Base-by-base conservation (phyloP, 2,797 vertebrate species). In the Halcyon smyrnensis region DNA sequence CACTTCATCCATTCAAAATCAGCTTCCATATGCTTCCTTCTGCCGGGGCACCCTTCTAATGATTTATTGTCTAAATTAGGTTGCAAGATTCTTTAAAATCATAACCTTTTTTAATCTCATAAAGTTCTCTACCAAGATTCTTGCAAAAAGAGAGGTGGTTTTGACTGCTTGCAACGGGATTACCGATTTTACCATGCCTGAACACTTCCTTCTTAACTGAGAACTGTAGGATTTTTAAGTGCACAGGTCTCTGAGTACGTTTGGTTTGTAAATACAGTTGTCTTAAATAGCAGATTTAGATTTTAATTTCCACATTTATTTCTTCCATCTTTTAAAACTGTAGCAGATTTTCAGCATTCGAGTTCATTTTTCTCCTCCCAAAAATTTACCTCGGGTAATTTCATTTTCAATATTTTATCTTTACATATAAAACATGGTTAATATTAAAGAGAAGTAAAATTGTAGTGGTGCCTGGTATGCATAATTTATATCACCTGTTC, bases 331-430 rank as follows among this genome's bases (percentile, higher is more conserved):
- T 79, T 95, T 92, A 75, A 90, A 96, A 90, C 16, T 27, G 28
- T 63, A 80, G 62, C 36, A 81, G 76, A 50, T 93, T 84, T 96
- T 94, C 81, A 84, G 50, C 63, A 87, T 51, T 62, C 50, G 63
- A 87, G 34, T 75, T 92, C 12, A 23, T 77, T 78, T 87, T 83
- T 84, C 81, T 87, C 24, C 67, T 93, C 88, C 74, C 43, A 87
- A 80, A 96, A 79, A 95, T 94, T 98, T 93, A 94, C 84, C 89
- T 92, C 84, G 91, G 81, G 93, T 96, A 91, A 95, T 97, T 97
- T 96, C 39, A 94, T 79, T 96, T 96, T 97, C 87, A 95, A 65
- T 92, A 93, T 93, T 96, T 97, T 95, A 95, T 95, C 78, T 93
- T 95, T 94, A 86, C 62, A 93, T 92, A 68, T 86, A 94, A 97